Evolutionary conservation across 2,797 vertebrate genomes (phyloP).

Genomic region (Spinus olivaceus): DNA sequence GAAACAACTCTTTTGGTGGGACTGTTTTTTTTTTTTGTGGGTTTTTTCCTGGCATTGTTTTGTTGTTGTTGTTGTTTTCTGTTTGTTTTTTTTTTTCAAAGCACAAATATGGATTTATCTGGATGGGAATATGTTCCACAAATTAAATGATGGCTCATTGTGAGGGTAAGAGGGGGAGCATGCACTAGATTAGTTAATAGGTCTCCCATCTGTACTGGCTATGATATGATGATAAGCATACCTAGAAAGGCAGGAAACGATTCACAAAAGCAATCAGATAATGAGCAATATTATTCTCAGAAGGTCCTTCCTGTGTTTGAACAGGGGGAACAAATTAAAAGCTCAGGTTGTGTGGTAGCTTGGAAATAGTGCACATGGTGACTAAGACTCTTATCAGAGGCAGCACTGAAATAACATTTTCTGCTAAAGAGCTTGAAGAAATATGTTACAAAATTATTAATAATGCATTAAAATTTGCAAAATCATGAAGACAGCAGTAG

Average conservation of each 20-base stretch:
- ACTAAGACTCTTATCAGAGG: conserved; percentile 58
- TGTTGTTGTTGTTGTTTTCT: neutral
- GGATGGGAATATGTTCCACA: neutral
- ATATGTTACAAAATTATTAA: conserved; percentile 68
- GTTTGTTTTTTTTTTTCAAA: neutral
- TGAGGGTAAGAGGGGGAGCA: neutral
- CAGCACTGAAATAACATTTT: conserved; percentile 60
- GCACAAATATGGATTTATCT: conserved; percentile 40
- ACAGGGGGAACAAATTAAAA: conserved; percentile 60
- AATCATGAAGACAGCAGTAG: conserved; percentile 46
- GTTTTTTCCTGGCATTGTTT: neutral
- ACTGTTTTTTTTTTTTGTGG: neutral
- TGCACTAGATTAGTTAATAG: conserved; percentile 24
- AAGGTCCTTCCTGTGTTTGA: conserved; percentile 63
- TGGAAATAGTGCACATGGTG: conserved; percentile 44
- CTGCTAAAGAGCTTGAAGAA: conserved; percentile 66
- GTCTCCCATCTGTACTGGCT: conserved; percentile 50
- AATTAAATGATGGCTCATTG: neutral
- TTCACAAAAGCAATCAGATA: conserved; percentile 66
- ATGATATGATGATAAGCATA: conserved; percentile 46
- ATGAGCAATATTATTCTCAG: conserved; percentile 67
- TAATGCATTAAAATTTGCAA: conserved; percentile 67
- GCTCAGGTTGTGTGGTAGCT: conserved; percentile 49
- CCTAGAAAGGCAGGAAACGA: conserved; percentile 46
- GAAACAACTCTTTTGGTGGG: neutral